Conservation (phyloP, 1,140 invertebrate genomes). For the Leptopilina clavipes region DNA sequence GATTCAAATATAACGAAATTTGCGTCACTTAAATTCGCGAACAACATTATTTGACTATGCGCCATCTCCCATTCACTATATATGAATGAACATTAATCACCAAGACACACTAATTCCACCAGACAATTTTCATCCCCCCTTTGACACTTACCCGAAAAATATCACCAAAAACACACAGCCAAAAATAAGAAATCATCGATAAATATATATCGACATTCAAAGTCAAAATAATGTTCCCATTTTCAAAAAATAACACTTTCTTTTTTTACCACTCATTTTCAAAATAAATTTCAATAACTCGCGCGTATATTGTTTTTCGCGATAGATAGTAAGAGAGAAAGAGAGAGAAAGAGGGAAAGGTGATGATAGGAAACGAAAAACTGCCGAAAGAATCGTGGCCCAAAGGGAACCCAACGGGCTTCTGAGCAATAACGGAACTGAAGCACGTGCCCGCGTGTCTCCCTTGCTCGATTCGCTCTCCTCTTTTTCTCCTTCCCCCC, state of each 20-base stretch:
- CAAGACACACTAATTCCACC: background rate
- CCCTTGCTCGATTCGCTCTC: constrained; percentile 33
- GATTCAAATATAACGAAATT: too few relatives aligned
- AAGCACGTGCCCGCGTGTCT: constrained; percentile 33
- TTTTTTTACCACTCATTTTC: too few relatives aligned
- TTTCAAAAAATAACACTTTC: background rate
- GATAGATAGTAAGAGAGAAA: too few relatives aligned
- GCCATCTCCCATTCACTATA: background rate
- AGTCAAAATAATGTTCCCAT: too few relatives aligned
- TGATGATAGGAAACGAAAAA: background rate
- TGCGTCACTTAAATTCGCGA: too few relatives aligned
- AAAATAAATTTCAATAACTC: too few relatives aligned
- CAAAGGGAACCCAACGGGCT: constrained; percentile 30
- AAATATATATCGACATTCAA: background rate
- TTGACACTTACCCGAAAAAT: background rate
- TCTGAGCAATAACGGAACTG: constrained; percentile 33
- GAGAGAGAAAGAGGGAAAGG: too few relatives aligned
- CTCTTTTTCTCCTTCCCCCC: constrained; percentile 6
- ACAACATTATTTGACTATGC: too few relatives aligned
- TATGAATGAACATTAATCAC: background rate
- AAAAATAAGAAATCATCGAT: background rate
- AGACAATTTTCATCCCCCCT: too few relatives aligned
- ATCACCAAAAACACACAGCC: background rate
- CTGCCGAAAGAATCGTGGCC: constrained; percentile 28
- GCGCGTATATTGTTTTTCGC: too few relatives aligned